Conservation (phyloP, 1,140 invertebrate species). For the Euwallacea similis region DNA sequence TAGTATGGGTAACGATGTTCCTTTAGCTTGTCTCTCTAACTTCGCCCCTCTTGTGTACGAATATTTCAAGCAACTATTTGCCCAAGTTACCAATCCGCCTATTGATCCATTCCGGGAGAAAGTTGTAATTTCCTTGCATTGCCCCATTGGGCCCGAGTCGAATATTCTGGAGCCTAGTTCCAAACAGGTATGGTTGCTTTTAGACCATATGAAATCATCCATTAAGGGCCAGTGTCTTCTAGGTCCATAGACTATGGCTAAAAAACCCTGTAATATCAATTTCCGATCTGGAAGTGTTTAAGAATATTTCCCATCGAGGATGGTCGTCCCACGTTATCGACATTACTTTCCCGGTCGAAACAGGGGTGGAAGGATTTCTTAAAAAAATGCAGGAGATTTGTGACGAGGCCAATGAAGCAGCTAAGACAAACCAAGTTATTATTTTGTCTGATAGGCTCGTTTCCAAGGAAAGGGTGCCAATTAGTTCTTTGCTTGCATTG, state of each 20-base stretch:
- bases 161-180: constrained; percentile 92
- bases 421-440: constrained; percentile 82
- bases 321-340: constrained; percentile 93
- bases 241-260: constrained; percentile 88
- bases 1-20: constrained; percentile 99
- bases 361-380: constrained; percentile 73
- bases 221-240: constrained; percentile 1
- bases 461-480: constrained; percentile 71
- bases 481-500: constrained; percentile 83
- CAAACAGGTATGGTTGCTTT: constrained; percentile 61
- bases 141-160: constrained; percentile 87
- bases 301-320: constrained; percentile 79
- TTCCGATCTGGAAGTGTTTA: constrained; percentile 85
- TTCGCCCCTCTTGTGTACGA: constrained; percentile 95
- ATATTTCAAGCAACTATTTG: constrained; percentile 99
- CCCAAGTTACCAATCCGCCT: constrained; percentile 99
- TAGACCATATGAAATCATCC: neutral
- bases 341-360: constrained; percentile 77
- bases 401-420: constrained; percentile 79
- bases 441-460: constrained; percentile 82
- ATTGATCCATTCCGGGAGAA: constrained; percentile 99
- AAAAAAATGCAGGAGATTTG: constrained; percentile 80
- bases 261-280: constrained; percentile 94
- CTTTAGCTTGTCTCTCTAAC: constrained; percentile 91
- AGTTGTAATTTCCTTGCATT: constrained; percentile 96